phyloP scores from a whole-genome alignment of 2,113 vertebrate genomes.

The Rhinoptilus africanus region DNA sequence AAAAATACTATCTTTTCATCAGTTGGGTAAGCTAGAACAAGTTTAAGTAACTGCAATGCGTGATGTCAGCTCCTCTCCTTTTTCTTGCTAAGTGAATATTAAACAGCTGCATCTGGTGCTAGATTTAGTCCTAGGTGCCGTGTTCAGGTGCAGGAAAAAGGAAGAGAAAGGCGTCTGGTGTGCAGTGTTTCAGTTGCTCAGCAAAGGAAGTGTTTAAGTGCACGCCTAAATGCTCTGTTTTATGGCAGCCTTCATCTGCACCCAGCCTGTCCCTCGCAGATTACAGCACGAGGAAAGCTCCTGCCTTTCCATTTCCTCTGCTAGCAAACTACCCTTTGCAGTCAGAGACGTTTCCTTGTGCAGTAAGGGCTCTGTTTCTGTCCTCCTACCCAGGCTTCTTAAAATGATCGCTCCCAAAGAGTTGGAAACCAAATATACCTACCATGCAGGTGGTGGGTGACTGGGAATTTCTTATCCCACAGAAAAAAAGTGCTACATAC shows the following conservation, averaged over 20 bases:
- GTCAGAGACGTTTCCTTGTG: neutral
- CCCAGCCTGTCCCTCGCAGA: neutral
- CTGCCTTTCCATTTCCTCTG: neutral
- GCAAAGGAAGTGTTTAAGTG: slow-evolving; percentile 10
- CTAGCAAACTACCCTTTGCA: neutral
- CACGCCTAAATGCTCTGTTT: neutral
- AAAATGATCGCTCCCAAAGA: neutral
- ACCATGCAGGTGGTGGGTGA: neutral
- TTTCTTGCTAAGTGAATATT: neutral
- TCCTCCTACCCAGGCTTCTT: neutral
- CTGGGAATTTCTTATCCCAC: neutral
- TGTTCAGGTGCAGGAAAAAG: slow-evolving; percentile 17
- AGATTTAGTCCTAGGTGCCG: neutral
- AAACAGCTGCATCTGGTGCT: neutral
- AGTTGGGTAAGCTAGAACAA: neutral
- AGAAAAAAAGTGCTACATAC: neutral
- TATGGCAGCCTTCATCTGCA: neutral
- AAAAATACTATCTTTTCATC: neutral
- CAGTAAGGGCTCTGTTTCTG: neutral
- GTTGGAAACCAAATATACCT: neutral
- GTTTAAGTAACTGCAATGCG: neutral
- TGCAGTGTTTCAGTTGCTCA: neutral
- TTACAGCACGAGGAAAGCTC: neutral
- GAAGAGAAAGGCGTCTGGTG: neutral
- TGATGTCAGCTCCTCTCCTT: neutral